These are phyloP conservation scores for Catharus ustulatus DNA, from an alignment of 2,797 vertebrate genomes.

Conservation along the genomic window DNA sequence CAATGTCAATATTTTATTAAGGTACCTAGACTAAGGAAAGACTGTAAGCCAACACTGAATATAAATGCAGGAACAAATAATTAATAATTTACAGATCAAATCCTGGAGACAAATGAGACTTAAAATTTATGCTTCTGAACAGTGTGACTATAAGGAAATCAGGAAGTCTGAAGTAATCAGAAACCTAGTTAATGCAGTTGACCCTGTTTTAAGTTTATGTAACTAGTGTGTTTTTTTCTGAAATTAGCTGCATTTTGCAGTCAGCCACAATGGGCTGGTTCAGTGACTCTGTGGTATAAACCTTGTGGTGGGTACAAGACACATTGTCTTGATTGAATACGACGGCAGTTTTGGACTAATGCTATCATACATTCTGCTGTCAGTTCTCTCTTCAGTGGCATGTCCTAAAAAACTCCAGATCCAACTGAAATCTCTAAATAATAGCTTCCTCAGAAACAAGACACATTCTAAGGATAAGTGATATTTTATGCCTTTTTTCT, in stretches of 20 bases:
- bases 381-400: not conserved
- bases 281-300: not conserved
- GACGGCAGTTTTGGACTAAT: not conserved
- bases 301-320: not conserved
- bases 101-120: not conserved
- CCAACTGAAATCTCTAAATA: not conserved
- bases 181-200: accelerated
- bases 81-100: not conserved
- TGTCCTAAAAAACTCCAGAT: not conserved
- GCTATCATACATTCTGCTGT: not conserved
- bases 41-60: not conserved
- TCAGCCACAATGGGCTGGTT: not conserved
- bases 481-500: not conserved
- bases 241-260: not conserved
- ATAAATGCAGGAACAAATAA: not conserved
- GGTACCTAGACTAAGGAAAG: not conserved
- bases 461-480: not conserved
- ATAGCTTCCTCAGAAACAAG: not conserved
- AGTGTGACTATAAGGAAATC: not conserved
- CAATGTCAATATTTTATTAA: not conserved
- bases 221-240: not conserved
- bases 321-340: not conserved
- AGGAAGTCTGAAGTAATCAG: not conserved
- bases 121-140: not conserved
- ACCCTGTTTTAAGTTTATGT: not conserved